phyloP scores from a whole-genome alignment of 2,797 vertebrate species.

The Erpetoichthys calabaricus region DNA sequence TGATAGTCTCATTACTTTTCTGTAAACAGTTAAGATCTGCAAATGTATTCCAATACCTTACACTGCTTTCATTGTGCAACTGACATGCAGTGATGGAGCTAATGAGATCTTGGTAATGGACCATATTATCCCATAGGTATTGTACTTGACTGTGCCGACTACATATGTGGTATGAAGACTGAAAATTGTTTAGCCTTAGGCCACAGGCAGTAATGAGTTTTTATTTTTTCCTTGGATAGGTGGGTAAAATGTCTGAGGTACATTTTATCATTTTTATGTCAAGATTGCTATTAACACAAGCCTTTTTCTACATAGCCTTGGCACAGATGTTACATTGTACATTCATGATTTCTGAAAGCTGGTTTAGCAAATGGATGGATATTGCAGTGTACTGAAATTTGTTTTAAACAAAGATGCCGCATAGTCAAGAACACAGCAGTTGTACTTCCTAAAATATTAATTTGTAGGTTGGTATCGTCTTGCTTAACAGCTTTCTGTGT shows the following conservation, averaged over 20 bases:
- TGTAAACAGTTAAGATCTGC: conserved; percentile 16
- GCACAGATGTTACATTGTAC: too few species aligned
- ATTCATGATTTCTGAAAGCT: too few species aligned
- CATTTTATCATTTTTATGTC: too few species aligned
- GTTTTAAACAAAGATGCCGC: too few species aligned
- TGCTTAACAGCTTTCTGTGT: too few species aligned
- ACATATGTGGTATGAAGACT: conserved; percentile 11
- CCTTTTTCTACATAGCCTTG: too few species aligned
- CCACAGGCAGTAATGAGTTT: conserved; percentile 19
- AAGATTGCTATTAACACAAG: too few species aligned
- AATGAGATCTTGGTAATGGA: conserved; percentile 25
- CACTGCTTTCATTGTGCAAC: conserved; percentile 16
- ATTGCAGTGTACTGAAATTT: too few species aligned
- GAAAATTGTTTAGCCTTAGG: conserved; percentile 18
- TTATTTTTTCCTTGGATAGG: conserved; percentile 16
- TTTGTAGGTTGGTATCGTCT: too few species aligned
- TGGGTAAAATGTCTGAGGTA: neutral
- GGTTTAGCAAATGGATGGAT: too few species aligned
- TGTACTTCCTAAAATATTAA: too few species aligned
- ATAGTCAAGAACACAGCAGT: too few species aligned
- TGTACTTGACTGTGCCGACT: conserved; percentile 13
- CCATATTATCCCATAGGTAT: conserved; percentile 20
- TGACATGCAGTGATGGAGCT: conserved; percentile 18
- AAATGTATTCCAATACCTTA: conserved; percentile 16
- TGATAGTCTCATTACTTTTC: conserved; percentile 9